Evolutionary conservation across 2,888 invertebrate genomes (phyloP).

Genomic region (Trilocha varians): DNA sequence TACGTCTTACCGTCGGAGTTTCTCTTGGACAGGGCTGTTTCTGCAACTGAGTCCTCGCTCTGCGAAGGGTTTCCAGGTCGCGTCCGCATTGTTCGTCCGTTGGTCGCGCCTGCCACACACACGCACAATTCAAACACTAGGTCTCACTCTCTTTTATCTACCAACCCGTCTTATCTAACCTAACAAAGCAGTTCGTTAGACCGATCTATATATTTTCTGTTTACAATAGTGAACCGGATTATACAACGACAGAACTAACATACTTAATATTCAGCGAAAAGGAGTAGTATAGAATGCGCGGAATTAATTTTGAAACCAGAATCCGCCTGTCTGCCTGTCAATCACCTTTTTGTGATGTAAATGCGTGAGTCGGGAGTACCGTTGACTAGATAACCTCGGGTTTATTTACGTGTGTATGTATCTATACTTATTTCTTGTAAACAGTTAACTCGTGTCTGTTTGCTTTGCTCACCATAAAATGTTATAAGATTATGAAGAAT

Average conservation of each 20-base stretch:
- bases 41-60: slow-evolving; percentile 87
- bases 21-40: slow-evolving; percentile 85
- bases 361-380: slow-evolving; percentile 9
- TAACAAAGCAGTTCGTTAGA: not conserved
- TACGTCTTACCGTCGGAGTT: slow-evolving; percentile 86
- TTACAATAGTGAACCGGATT: not conserved
- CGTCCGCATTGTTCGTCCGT: slow-evolving; percentile 52
- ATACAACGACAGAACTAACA: not conserved
- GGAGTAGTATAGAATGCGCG: slow-evolving; percentile 6
- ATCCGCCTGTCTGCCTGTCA: slow-evolving; percentile 38
- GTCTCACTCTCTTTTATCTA: slow-evolving; percentile 15
- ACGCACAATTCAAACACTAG: slow-evolving; percentile 53
- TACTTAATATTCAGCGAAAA: not conserved
- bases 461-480: not conserved
- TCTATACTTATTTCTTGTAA: not conserved
- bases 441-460: not conserved
- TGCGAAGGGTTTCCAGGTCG: slow-evolving; percentile 77
- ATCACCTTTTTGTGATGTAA: slow-evolving; percentile 21
- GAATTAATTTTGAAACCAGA: slow-evolving; percentile 11
- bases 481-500: not conserved
- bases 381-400: slow-evolving; percentile 9
- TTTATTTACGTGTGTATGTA: slow-evolving; percentile 4
- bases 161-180: slow-evolving; percentile 1
- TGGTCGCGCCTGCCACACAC: slow-evolving; percentile 65
- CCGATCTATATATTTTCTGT: not conserved